Evolutionary conservation across 2,888 invertebrate species (phyloP).

Genomic region (Drosophila neonasuta): DNA sequence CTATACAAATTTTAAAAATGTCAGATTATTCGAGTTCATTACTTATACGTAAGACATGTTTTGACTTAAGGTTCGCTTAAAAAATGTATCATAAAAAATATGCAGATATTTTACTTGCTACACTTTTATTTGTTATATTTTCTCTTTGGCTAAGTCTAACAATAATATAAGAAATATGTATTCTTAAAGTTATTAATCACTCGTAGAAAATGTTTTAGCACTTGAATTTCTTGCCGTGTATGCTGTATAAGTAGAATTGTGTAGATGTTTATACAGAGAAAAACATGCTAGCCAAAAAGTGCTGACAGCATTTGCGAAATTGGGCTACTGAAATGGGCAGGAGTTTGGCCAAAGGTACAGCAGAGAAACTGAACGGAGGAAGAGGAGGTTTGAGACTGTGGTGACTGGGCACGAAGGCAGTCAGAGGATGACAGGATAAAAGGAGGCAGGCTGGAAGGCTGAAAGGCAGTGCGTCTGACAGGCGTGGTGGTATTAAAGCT

Average conservation of each 20-base stretch:
- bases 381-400: not conserved
- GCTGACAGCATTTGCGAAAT: constrained; percentile 73
- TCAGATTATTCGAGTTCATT: too few relatives aligned
- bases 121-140: too few relatives aligned
- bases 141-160: too few relatives aligned
- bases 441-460: not conserved
- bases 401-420: constrained; percentile 1
- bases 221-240: constrained; percentile 3
- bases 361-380: not conserved
- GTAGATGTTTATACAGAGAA: constrained; percentile 24
- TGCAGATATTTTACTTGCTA: too few relatives aligned
- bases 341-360: constrained; percentile 9
- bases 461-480: constrained; percentile 47
- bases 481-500: constrained; percentile 55
- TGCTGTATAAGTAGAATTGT: constrained; percentile 31
- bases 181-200: too few relatives aligned
- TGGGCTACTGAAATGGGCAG: constrained; percentile 35
- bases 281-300: constrained; percentile 59
- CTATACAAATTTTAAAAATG: too few relatives aligned
- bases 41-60: too few relatives aligned
- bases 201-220: too few relatives aligned
- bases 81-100: too few relatives aligned
- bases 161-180: not conserved
- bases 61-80: too few relatives aligned
- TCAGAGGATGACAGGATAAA: too few relatives aligned